Conservation (phyloP, 2,888 invertebrate species). For the Cheilosia impressa region DNA sequence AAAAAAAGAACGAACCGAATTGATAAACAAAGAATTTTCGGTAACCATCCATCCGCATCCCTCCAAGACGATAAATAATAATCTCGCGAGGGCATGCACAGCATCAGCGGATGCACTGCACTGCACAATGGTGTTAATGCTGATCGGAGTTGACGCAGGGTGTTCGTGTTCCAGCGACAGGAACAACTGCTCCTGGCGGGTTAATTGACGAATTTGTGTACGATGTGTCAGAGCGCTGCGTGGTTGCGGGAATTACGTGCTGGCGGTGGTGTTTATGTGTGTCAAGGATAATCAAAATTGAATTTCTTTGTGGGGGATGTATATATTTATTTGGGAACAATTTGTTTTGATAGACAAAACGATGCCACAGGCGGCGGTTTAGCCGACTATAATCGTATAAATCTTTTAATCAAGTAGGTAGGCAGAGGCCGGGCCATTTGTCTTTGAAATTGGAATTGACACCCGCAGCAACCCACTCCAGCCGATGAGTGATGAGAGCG, state of each 20-base stretch:
- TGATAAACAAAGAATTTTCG: constrained; percentile 60
- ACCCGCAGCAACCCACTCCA: constrained; percentile 52
- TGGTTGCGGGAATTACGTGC: constrained; percentile 38
- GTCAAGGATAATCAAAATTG: constrained; percentile 74
- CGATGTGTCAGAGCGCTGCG: constrained; percentile 55
- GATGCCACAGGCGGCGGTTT: constrained; percentile 23
- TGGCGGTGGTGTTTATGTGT: constrained; percentile 59
- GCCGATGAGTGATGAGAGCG: constrained; percentile 33
- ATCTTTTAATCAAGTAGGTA: constrained; percentile 38
- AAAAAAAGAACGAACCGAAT: constrained; percentile 49
- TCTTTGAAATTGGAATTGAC: constrained; percentile 25
- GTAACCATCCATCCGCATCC: constrained; percentile 32
- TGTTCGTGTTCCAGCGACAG: constrained; percentile 24
- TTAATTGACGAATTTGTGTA: constrained; percentile 60
- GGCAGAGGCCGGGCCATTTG: constrained; percentile 1
- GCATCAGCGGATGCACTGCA: constrained; percentile 22
- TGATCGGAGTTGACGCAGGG: constrained; percentile 69
- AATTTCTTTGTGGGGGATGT: constrained; percentile 65
- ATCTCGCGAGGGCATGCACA: constrained; percentile 69
- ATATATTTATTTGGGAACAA: constrained; percentile 38
- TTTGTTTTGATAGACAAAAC: constrained; percentile 48
- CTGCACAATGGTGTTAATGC: constrained; percentile 66
- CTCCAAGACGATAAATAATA: constrained; percentile 50
- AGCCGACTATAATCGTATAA: constrained; percentile 40
- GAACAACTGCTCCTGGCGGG: constrained; percentile 66